Evolutionary conservation across 2,797 vertebrate species (phyloP), one percentile per base, ranked within the genome.

Genomic region (Mallotus villosus): DNA sequence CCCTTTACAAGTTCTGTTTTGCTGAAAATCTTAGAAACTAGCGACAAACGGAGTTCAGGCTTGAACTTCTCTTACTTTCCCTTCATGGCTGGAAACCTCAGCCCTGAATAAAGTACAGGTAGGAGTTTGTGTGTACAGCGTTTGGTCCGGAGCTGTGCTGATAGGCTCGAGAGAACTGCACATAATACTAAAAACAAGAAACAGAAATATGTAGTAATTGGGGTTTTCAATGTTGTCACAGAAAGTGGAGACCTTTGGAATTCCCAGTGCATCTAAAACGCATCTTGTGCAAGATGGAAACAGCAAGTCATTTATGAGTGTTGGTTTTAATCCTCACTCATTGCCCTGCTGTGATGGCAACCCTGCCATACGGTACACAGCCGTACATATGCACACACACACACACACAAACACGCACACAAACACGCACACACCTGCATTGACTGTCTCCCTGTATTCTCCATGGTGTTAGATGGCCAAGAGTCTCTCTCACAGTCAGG

Each of bases 401-500:
- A 27, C 69, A 49, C 64, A 62, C 58, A 51, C n/a, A 12, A 25
- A 46, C 17, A 41, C 32, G 32, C 7, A 34, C 49, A 17, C 17
- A 68, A 0, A 9, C 64, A 67, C 37, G 46, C 41, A 55, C 24
- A 67, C 27, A 46, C 11, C 24, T 55, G 58, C 62, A 78, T 79
- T 80, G 64, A 27, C 78, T 69, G 58, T 78, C 80, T 55, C 49
- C 16, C 69, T 21, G 46, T 63, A 67, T 57, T 67, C 49, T 74
- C 73, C 79, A 70, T 6, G 6, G 79, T 76, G 74, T 34, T 58
- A 1, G 11, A 24, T 63, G 62, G 64, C 46, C 66, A 37, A 65
- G 72, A 59, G 71, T 74, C 66, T 29, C 55, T 58, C 70, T 80
- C 55, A 59, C 5, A 51, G 74, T 76, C 79, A 79, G 83, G 34